Conservation (phyloP, 2,797 vertebrate genomes). For the Lates japonicus region DNA sequence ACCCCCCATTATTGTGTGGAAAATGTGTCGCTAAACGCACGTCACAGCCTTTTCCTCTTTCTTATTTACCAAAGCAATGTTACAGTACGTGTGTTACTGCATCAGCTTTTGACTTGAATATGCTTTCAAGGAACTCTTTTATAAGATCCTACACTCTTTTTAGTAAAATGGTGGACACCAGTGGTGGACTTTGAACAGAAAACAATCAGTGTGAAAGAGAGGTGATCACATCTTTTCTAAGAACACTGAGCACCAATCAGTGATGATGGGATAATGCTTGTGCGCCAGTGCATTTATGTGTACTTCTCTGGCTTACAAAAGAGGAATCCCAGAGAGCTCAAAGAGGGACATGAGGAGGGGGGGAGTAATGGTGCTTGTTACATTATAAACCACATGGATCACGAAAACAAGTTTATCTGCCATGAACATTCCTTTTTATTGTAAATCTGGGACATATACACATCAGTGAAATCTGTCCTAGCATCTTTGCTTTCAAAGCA, state of each 20-base stretch:
- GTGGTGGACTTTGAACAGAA: constrained; percentile 39
- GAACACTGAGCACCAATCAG: neutral
- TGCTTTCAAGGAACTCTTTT: neutral
- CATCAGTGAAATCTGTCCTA: neutral
- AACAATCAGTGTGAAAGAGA: constrained; percentile 47
- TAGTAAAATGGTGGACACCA: constrained; percentile 36
- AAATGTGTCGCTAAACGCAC: neutral
- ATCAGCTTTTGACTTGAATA: constrained; percentile 47
- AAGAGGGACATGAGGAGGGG: no score
- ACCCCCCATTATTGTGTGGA: neutral
- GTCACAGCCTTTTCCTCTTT: neutral
- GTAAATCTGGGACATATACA: neutral
- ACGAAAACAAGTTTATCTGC: neutral
- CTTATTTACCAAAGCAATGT: neutral
- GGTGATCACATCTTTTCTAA: constrained; percentile 8
- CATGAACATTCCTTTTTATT: neutral
- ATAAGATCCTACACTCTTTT: constrained; percentile 42
- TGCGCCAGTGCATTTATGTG: no score
- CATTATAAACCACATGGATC: neutral
- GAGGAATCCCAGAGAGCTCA: no score
- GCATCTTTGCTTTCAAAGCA: neutral
- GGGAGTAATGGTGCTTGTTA: neutral
- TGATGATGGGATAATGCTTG: neutral
- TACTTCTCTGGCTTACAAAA: no score
- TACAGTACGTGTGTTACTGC: constrained; percentile 18